These are phyloP conservation scores for Drosophila birchii DNA, from an alignment of 2,888 invertebrate species.

Conservation along the genomic window DNA sequence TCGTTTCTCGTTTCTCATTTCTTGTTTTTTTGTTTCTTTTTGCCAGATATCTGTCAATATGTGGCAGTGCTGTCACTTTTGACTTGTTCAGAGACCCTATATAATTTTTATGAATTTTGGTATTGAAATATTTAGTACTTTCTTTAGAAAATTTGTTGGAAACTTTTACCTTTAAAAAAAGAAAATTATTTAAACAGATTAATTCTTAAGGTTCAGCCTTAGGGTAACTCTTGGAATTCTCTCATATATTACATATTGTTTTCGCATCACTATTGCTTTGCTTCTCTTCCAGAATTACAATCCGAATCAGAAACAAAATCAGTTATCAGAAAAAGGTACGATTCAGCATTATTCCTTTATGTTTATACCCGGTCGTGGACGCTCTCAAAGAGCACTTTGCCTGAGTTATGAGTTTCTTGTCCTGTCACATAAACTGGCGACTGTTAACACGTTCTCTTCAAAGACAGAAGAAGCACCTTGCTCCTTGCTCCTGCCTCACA, in stretches of 20 bases:
- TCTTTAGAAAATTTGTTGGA: not conserved
- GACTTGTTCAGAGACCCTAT: not conserved
- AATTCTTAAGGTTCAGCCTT: too few relatives aligned
- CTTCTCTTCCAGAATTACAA: not conserved
- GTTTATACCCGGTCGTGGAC: constrained; percentile 39
- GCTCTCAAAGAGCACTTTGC: constrained; percentile 22
- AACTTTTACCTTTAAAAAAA: not conserved
- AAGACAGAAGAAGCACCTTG: not conserved
- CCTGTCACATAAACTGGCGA: constrained; percentile 29
- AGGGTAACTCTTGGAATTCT: not conserved
- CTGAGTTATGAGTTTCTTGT: constrained; percentile 44
- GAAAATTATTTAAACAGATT: too few relatives aligned
- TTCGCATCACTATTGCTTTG: not conserved
- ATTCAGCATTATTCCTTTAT: constrained; percentile 45
- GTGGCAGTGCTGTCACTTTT: not conserved
- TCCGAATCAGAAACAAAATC: constrained; percentile 27
- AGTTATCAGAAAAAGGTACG: constrained; percentile 43
- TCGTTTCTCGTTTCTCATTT: not conserved
- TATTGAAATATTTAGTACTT: not conserved
- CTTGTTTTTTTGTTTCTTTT: constrained; percentile 2
- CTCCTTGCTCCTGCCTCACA: not conserved
- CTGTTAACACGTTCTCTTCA: constrained; percentile 13
- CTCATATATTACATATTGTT: not conserved
- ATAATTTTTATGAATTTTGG: too few relatives aligned
- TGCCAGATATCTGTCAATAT: constrained; percentile 31